phyloP scores from a whole-genome alignment of 1,140 invertebrate species.

The Uloborus diversus region DNA sequence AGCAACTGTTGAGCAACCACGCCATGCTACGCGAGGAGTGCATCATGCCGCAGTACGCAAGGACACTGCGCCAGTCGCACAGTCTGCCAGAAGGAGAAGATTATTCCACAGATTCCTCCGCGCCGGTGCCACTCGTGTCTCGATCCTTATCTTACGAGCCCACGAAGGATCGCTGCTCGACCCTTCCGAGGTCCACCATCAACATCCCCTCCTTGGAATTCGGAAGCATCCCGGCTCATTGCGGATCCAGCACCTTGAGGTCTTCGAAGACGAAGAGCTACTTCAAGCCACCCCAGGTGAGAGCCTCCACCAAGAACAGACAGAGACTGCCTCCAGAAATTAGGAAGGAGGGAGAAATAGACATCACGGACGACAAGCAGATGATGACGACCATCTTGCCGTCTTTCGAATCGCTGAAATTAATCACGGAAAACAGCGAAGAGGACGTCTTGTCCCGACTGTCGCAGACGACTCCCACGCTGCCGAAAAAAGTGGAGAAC shows the following conservation, averaged over 20 bases:
- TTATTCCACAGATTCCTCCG: background rate
- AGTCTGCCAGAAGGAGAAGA: slow-evolving; percentile 44
- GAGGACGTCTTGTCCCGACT: background rate
- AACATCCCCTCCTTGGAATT: slow-evolving; percentile 35
- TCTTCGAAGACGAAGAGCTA: slow-evolving; percentile 49
- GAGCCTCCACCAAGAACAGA: slow-evolving; percentile 24
- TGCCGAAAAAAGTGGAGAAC: too few relatives aligned
- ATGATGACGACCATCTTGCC: slow-evolving; percentile 32
- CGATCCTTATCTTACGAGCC: slow-evolving; percentile 43
- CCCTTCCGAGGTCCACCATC: slow-evolving; percentile 28
- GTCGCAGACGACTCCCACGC: background rate
- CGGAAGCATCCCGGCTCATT: background rate
- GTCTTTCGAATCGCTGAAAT: slow-evolving; percentile 33
- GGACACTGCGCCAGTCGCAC: slow-evolving; percentile 42
- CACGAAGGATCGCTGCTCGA: background rate
- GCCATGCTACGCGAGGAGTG: slow-evolving; percentile 42
- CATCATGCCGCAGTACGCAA: slow-evolving; percentile 30
- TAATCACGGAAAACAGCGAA: slow-evolving; percentile 20
- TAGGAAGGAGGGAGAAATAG: slow-evolving; percentile 22
- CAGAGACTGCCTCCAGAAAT: slow-evolving; percentile 54
- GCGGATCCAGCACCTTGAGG: slow-evolving; percentile 25
- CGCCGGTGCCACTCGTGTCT: slow-evolving; percentile 10
- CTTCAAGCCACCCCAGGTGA: slow-evolving; percentile 51
- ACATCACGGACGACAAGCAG: slow-evolving; percentile 16
- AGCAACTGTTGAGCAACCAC: slow-evolving; percentile 44